A percentile compares a stretch with the other conserved stretches of the same genome.
phyloP scores from a whole-genome alignment of 2,797 vertebrate genomes.

The Phalanger gymnotis region DNA sequence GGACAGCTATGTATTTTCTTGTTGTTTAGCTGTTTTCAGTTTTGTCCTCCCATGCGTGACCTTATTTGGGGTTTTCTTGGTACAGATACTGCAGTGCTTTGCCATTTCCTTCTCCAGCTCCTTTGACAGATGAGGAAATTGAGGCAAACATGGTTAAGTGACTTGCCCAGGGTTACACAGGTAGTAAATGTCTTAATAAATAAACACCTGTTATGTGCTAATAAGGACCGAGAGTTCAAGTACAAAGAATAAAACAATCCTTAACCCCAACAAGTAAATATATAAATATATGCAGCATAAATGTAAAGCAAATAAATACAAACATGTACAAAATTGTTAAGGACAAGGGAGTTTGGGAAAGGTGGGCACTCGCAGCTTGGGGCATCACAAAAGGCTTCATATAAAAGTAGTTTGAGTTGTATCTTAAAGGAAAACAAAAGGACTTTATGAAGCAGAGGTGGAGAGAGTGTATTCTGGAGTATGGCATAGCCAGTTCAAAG shows the following conservation, averaged over 20 bases:
- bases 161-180: too few species aligned
- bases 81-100: too few species aligned
- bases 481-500: background rate
- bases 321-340: background rate
- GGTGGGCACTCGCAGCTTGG: too few species aligned
- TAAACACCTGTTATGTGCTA: too few species aligned
- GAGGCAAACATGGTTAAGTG: too few species aligned
- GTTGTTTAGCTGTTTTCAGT: too few species aligned
- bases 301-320: background rate
- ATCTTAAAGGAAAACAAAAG: background rate
- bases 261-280: background rate
- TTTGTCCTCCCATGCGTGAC: too few species aligned
- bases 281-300: background rate
- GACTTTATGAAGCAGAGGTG: background rate
- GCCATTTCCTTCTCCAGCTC: too few species aligned
- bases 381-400: background rate
- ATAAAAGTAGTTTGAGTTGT: background rate
- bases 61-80: too few species aligned
- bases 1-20: too few species aligned
- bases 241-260: background rate
- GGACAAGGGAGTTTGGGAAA: background rate
- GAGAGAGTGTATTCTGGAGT: background rate
- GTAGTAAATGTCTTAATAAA: background rate
- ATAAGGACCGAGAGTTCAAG: background rate
- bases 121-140: too few species aligned